A percentile compares a stretch with the other conserved stretches of the same genome.
Conservation (phyloP, 2,888 invertebrate genomes). For the Lepidochrysops patricia region DNA sequence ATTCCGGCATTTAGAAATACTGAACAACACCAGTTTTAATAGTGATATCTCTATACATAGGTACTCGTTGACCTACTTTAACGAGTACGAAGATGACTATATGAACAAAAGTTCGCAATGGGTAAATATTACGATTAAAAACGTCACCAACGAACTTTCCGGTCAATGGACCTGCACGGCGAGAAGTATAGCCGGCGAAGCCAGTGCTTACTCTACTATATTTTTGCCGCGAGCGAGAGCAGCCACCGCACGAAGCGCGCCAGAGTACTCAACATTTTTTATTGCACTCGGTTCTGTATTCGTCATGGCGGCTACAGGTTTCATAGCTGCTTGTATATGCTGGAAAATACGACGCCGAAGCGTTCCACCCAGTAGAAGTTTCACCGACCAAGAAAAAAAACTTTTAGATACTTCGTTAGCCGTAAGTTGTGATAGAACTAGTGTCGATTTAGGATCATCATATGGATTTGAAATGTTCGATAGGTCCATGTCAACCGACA, state of each 20-base stretch:
- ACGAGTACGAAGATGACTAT: slow-evolving; percentile 54
- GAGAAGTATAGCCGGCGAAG: slow-evolving; percentile 77
- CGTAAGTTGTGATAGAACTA: slow-evolving; percentile 77
- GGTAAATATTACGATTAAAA: slow-evolving; percentile 87
- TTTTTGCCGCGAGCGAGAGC: slow-evolving; percentile 75
- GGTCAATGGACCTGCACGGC: slow-evolving; percentile 90
- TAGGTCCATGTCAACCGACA: slow-evolving; percentile 62
- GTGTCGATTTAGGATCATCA: slow-evolving; percentile 75
- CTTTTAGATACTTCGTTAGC: slow-evolving; percentile 83
- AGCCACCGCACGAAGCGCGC: slow-evolving; percentile 83
- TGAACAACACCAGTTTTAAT: slow-evolving; percentile 43
- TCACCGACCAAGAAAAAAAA: slow-evolving; percentile 92
- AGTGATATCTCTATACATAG: slow-evolving; percentile 51
- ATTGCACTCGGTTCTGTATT: slow-evolving; percentile 81
- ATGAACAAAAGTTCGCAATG: slow-evolving; percentile 75
- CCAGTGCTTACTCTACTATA: slow-evolving; percentile 75
- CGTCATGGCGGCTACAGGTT: slow-evolving; percentile 78
- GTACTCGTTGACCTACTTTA: slow-evolving; percentile 42
- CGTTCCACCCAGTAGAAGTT: slow-evolving; percentile 79
- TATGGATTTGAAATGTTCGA: slow-evolving; percentile 71
- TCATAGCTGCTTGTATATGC: slow-evolving; percentile 61
- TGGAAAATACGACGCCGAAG: slow-evolving; percentile 84
- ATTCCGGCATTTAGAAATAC: slow-evolving; percentile 75
- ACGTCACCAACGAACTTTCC: slow-evolving; percentile 86
- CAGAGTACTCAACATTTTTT: slow-evolving; percentile 81